Evolutionary conservation across 92 coral and sea anemone genomes (phyloP), one percentile per base, ranked within the genome.

Genomic region (Porites divaricata): DNA sequence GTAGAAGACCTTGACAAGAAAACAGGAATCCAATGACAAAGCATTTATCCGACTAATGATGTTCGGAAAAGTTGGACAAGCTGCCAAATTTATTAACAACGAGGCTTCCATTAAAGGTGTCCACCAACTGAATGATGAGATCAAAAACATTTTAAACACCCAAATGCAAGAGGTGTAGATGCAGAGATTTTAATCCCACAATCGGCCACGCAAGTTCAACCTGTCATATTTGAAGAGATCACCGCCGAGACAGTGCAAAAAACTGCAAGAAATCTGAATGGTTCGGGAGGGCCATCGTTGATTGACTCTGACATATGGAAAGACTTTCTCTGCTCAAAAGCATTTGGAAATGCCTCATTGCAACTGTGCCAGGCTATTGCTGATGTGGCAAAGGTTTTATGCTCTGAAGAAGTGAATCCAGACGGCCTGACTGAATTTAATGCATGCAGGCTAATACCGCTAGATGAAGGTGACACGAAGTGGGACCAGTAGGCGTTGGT

Each of bases 401-500:
- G 73, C 51, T 68, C 73, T 68, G 73, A 68, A 68, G 73, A 68
- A 28, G 73, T 68, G 73, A 63, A 63, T 53, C 58, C 58, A 11
- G 58, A 53, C 8, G 8, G 58, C 8, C 9, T 53, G 58, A 53
- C 58, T 53, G 15, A 53, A 53, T 53, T 53, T 53, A 14, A 8
- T 53, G 58, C 58, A 0, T 53, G 58, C 15, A 53, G 58, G n/a
- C n/a, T n/a, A n/a, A n/a, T n/a, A n/a, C n/a, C n/a, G n/a, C n/a
- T n/a, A n/a, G n/a, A n/a, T n/a, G n/a, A n/a, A n/a, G 71, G 71
- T 21, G 26, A 67, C 25, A 67, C 83, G 41, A 62, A 50, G 86
- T 84, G 35, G 24, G 82, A 21, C 83, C 88, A 48, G 62, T 84
- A 1, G 83, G 84, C 11, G 73, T 65, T 67, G 88, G 88, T 24